Conservation (phyloP, 2,113 vertebrate species). For the Psammodynastes pulverulentus region DNA sequence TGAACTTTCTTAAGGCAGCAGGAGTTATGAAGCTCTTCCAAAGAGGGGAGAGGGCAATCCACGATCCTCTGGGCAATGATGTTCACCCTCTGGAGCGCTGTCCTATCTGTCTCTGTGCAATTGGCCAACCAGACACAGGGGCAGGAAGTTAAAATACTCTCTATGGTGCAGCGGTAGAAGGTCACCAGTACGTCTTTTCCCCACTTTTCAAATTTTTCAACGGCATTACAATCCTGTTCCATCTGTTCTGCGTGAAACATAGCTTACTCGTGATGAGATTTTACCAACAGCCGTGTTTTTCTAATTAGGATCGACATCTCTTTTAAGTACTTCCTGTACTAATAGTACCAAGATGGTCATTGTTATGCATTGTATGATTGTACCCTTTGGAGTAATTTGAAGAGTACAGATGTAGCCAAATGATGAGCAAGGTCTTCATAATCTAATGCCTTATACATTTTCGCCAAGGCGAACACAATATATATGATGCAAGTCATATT, state of each 20-base stretch:
- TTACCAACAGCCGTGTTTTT: not conserved
- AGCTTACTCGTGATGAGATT: not conserved
- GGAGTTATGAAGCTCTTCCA: too few relatives aligned
- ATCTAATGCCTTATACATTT: conserved; percentile 18
- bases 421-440: conserved; percentile 33
- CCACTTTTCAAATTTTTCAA: not conserved
- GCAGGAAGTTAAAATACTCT: too few relatives aligned
- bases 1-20: too few relatives aligned
- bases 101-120: too few relatives aligned
- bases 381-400: conserved; percentile 6
- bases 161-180: too few relatives aligned
- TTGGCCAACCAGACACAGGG: too few relatives aligned
- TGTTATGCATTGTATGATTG: not conserved
- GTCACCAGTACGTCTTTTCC: too few relatives aligned
- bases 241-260: not conserved
- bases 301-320: not conserved
- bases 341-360: not conserved
- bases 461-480: conserved; percentile 6
- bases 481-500: not conserved
- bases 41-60: too few relatives aligned
- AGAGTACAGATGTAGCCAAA: conserved; percentile 24
- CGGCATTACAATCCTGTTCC: not conserved
- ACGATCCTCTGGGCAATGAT: too few relatives aligned
- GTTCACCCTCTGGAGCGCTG: too few relatives aligned
- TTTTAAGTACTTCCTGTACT: not conserved